Evolutionary conservation across 2,113 vertebrate genomes (phyloP).

Genomic region (Hemibagrus wyckioides): DNA sequence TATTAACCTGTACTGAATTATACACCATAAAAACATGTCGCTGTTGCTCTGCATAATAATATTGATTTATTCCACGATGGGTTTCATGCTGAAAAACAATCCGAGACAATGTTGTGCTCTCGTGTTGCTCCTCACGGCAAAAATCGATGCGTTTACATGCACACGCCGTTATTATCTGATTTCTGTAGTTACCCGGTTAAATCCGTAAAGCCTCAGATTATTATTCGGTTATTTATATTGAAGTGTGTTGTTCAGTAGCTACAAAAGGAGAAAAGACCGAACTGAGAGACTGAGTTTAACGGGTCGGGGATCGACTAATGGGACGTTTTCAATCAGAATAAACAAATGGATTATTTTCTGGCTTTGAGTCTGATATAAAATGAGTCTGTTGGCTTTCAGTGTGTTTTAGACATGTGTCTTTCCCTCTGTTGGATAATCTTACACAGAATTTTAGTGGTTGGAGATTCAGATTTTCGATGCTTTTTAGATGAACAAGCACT

Average conservation of each 20-base stretch:
- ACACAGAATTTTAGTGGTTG: too few species aligned
- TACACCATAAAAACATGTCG: neutral
- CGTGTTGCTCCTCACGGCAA: neutral
- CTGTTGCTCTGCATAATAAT: neutral
- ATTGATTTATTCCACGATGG: neutral
- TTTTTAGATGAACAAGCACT: too few species aligned
- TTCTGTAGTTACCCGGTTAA: neutral
- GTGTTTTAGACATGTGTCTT: too few species aligned
- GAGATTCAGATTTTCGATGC: too few species aligned
- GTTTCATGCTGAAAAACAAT: neutral
- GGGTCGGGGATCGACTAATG: too few species aligned
- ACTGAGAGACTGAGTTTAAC: neutral
- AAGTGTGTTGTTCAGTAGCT: neutral
- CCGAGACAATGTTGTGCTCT: neutral
- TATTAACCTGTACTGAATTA: neutral
- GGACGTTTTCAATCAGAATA: too few species aligned
- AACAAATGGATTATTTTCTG: too few species aligned
- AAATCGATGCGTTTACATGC: neutral
- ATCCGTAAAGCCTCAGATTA: neutral
- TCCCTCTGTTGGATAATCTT: too few species aligned
- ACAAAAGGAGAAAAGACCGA: neutral
- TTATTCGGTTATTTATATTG: neutral
- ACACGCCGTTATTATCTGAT: neutral
- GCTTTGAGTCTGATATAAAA: too few species aligned
- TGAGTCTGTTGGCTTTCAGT: too few species aligned